Base-by-base conservation (phyloP, 2,797 vertebrate genomes). In the Denticeps clupeoides region DNA sequence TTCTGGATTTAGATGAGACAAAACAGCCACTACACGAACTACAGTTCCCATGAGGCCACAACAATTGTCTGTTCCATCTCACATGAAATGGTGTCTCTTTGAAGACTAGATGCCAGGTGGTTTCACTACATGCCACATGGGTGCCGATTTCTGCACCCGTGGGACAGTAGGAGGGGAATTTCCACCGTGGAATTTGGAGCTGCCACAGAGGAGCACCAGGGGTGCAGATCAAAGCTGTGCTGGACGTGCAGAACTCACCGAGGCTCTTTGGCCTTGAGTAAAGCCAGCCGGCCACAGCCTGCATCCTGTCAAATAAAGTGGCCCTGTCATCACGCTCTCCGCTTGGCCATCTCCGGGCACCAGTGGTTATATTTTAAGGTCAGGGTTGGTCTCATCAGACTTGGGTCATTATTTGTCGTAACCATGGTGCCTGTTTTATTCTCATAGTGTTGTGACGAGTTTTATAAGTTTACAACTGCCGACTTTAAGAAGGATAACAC, bases 351-450 rank as follows among this genome's bases (percentile, higher is more conserved):
- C 50, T 59, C 38, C 4, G 26, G 45, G 50, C 47, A 56, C 40
- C 56, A 43, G 44, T 6, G 43, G 52, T 13, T 42, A 40, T 56
- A 47, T 56, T 60, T 58, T 53, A 58, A 59, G 47, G 41, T 21
- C 35, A 19, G 35, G 32, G 47, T 43, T 47, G 50, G 47, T 37
- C 22, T 53, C 49, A 50, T n/a, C 12, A 37, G 55, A 51, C 43
- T 42, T 59, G 47, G 49, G 52, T 65, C 59, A 51, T 56, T 65
- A 59, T 65, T 32, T 56, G 45, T 11, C 47, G 56, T 59, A 45
- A 53, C 35, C 16, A 19, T 10, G 38, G 43, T 58, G 59, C 63
- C 59, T 59, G 38, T 43, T 51, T 37, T 18, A 15, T 38, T 38
- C 35, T 21, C 35, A 21, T 38, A 10, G 18, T 10, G 2, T 0